Evolutionary conservation across 2,888 invertebrate species (phyloP).

Genomic region (Pterostichus niger): DNA sequence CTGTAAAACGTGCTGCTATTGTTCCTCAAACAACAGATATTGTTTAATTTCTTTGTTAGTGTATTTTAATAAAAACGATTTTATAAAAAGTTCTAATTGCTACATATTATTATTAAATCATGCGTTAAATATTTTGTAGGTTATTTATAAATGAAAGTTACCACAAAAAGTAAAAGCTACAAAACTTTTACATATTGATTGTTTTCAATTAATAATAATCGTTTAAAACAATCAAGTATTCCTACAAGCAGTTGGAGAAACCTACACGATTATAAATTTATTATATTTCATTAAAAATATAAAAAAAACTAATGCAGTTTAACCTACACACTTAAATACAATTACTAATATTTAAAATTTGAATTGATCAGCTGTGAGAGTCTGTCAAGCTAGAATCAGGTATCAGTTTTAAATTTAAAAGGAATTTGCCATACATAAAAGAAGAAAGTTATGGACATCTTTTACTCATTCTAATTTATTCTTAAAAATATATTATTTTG

Average conservation of each 20-base stretch:
- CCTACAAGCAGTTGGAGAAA: background rate
- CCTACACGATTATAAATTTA: slow-evolving; percentile 2
- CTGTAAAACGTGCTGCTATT: slow-evolving; percentile 29
- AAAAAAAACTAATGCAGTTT: slow-evolving; percentile 2
- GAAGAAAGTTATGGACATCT: no score
- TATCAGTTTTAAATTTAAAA: no score
- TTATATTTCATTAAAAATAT: background rate
- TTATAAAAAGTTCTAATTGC: no score
- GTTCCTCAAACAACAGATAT: slow-evolving; percentile 36
- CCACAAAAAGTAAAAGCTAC: slow-evolving; percentile 19
- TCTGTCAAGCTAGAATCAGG: no score
- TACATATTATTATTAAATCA: background rate
- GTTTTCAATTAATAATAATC: background rate
- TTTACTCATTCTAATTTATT: no score
- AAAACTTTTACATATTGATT: background rate
- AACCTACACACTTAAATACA: background rate
- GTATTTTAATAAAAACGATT: no score
- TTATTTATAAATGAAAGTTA: background rate
- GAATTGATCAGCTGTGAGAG: background rate
- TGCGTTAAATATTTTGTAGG: background rate
- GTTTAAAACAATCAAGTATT: background rate
- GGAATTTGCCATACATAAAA: no score
- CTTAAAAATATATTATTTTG: no score
- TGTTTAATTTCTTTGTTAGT: background rate
- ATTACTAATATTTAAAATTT: background rate